Evolutionary conservation across 2,797 vertebrate species (phyloP).

Genomic region (Hyperoplus lanceolatus): DNA sequence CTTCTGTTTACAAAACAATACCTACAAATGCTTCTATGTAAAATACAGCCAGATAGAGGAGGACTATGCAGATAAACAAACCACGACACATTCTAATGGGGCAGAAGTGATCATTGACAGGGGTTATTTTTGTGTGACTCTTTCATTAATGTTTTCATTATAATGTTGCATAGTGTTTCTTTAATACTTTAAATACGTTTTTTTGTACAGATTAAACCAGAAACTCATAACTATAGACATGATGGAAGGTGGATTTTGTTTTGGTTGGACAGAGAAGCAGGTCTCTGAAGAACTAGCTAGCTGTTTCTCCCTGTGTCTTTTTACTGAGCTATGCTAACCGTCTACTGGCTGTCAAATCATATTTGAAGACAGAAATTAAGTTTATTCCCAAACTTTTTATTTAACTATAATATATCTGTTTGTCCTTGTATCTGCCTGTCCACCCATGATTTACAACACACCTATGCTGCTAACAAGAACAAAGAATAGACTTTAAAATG

Average conservation of each 20-base stretch:
- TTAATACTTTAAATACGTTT: too few relatives aligned
- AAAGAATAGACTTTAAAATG: conserved; percentile 23
- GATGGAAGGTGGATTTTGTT: background rate
- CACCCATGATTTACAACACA: background rate
- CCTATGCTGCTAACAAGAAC: background rate
- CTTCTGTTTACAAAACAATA: too few relatives aligned
- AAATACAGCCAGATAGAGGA: too few relatives aligned
- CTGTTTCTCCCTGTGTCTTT: background rate
- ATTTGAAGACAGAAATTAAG: background rate
- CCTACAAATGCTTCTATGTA: too few relatives aligned
- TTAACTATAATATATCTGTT: background rate
- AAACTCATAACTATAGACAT: background rate
- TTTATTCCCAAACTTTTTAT: background rate
- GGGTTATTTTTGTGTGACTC: too few relatives aligned
- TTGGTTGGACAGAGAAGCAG: background rate
- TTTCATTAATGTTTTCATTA: too few relatives aligned
- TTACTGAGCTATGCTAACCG: background rate
- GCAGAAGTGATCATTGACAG: too few relatives aligned
- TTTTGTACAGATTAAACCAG: background rate
- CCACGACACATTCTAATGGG: too few relatives aligned
- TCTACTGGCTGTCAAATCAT: background rate
- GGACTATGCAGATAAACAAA: too few relatives aligned
- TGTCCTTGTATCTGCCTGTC: background rate
- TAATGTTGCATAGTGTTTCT: too few relatives aligned
- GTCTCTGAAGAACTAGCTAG: background rate